A percentile compares a stretch with the other conserved stretches of the same genome.
phyloP scores from a whole-genome alignment of 1,140 invertebrate species.

The Scaptomyza montana region DNA sequence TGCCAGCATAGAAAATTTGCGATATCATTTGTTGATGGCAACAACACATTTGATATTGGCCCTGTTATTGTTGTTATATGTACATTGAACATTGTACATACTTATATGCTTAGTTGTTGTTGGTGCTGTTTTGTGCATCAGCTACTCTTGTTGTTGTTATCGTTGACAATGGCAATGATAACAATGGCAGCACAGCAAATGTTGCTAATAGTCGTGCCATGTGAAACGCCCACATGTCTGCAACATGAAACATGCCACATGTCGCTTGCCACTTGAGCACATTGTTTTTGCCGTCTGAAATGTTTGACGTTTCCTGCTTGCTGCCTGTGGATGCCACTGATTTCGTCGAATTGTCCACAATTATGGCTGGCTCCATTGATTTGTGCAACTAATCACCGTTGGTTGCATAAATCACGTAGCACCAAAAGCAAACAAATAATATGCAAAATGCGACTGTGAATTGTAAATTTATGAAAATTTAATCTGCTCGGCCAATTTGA shows the following conservation, averaged over 20 bases:
- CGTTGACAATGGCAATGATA: conserved; percentile 61
- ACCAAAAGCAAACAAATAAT: conserved; percentile 19
- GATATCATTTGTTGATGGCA: conserved; percentile 30
- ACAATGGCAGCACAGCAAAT: conserved; percentile 36
- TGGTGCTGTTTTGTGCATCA: conserved; percentile 17
- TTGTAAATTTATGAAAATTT: no score
- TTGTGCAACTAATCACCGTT: conserved; percentile 35
- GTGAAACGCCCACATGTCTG: conserved; percentile 20
- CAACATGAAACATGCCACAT: conserved; percentile 22
- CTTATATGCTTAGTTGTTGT: neutral
- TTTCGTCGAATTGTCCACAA: conserved; percentile 26
- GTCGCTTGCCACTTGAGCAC: conserved; percentile 41
- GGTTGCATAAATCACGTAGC: conserved; percentile 49
- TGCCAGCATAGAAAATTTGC: conserved; percentile 14
- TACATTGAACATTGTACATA: neutral
- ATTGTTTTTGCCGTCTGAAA: conserved; percentile 54
- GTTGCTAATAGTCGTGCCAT: conserved; percentile 25
- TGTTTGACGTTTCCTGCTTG: conserved; percentile 65
- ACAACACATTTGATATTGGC: conserved; percentile 9
- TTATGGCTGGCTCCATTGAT: conserved; percentile 22
- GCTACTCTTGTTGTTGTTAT: conserved; percentile 24
- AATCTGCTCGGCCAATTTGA: no score
- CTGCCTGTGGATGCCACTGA: conserved; percentile 28
- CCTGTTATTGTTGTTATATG: conserved; percentile 7
- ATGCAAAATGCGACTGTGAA: neutral